Conservation (phyloP, 1,140 invertebrate genomes). For the Bombus confusus region DNA sequence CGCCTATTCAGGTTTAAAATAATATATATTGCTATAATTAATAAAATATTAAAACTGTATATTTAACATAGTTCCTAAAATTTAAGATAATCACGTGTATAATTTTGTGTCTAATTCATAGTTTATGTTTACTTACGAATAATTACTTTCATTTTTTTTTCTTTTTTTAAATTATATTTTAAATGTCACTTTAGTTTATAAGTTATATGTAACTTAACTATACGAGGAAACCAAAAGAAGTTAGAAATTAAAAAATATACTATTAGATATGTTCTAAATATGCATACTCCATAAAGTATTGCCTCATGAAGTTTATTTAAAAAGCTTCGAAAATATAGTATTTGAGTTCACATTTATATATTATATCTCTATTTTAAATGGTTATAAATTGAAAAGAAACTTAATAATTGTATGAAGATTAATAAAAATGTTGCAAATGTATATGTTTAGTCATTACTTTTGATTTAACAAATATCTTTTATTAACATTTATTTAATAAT, state of each 20-base stretch:
- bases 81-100: neutral
- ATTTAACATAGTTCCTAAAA: slow-evolving; percentile 41
- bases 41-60: slow-evolving; percentile 24
- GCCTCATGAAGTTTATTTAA: neutral
- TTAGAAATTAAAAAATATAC: neutral
- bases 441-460: slow-evolving; percentile 5
- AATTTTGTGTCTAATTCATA: neutral
- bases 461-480: neutral
- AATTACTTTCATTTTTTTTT: neutral
- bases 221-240: slow-evolving; percentile 3
- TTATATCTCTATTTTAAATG: neutral
- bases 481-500: slow-evolving; percentile 23
- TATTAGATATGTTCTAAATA: neutral
- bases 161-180: neutral
- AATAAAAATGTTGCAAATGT: slow-evolving; percentile 28
- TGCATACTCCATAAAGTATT: neutral
- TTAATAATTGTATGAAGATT: slow-evolving; percentile 6
- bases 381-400: slow-evolving; percentile 6
- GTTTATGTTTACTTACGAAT: neutral
- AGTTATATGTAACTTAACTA: neutral
- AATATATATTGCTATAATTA: slow-evolving; percentile 19
- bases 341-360: neutral
- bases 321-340: neutral
- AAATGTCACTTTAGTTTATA: neutral
- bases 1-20: neutral